These are phyloP conservation scores for Girardia tigrina DNA, from an alignment of 2,888 invertebrate genomes.

Conservation along the genomic window DNA sequence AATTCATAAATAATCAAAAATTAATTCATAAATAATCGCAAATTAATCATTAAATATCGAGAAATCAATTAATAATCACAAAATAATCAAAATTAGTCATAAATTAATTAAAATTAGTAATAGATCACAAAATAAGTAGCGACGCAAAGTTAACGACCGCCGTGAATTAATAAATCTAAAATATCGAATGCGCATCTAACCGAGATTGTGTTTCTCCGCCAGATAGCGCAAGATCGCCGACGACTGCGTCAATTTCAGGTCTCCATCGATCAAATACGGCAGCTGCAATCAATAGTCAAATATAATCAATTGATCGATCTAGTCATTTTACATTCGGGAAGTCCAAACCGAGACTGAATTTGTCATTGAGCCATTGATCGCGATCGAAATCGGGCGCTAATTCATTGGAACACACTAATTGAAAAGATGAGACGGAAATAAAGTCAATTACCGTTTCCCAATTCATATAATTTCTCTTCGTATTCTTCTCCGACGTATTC, in stretches of 20 bases:
- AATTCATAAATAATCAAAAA: too few relatives aligned
- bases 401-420: not conserved
- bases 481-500: slow-evolving; percentile 21
- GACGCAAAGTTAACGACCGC: too few relatives aligned
- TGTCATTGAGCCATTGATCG: slow-evolving; percentile 24
- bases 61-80: not conserved
- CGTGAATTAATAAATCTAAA: not conserved
- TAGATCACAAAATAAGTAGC: too few relatives aligned
- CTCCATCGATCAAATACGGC: not conserved
- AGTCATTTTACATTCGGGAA: slow-evolving; percentile 31
- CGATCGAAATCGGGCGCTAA: not conserved
- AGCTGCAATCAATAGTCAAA: not conserved
- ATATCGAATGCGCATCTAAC: not conserved
- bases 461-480: not conserved
- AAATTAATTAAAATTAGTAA: not conserved
- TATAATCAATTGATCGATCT: not conserved
- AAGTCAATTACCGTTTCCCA: not conserved
- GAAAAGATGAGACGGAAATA: too few relatives aligned
- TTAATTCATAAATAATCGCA: too few relatives aligned
- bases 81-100: not conserved
- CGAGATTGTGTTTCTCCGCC: not conserved
- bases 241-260: not conserved
- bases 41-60: too few relatives aligned
- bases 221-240: not conserved
- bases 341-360: slow-evolving; percentile 23